phyloP scores from a whole-genome alignment of 2,888 invertebrate genomes.

The Heliconius ismenius region DNA sequence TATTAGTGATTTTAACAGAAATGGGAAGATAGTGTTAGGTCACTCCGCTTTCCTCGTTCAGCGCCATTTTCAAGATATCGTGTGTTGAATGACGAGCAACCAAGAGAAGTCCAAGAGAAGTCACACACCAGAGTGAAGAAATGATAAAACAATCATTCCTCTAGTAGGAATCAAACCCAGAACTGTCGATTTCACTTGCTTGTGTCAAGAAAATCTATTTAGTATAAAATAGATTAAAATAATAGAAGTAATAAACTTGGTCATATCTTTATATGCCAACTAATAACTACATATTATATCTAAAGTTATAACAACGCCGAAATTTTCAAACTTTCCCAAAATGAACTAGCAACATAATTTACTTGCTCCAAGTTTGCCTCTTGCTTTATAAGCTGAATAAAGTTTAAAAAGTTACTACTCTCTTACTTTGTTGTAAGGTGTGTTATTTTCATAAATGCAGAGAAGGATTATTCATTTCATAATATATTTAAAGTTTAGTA shows the following conservation, averaged over 20 bases:
- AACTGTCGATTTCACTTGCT: neutral
- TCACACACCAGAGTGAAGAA: too few relatives aligned
- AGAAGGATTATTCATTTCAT: conserved; percentile 36
- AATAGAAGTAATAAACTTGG: neutral
- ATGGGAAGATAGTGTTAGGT: too few relatives aligned
- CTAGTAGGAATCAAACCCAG: neutral
- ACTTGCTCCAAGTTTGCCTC: conserved; percentile 28
- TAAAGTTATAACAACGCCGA: neutral
- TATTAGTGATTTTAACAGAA: too few relatives aligned
- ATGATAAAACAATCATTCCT: too few relatives aligned
- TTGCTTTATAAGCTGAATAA: conserved; percentile 28
- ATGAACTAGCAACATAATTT: conserved; percentile 33
- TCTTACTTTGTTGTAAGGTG: conserved; percentile 27
- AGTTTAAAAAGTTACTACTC: conserved; percentile 28
- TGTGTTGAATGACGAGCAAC: too few relatives aligned
- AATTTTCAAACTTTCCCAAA: conserved; percentile 15
- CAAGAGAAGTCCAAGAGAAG: too few relatives aligned
- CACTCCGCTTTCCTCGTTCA: too few relatives aligned
- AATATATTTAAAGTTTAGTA: conserved; percentile 30
- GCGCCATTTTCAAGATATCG: too few relatives aligned
- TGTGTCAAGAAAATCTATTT: too few relatives aligned
- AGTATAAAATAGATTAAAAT: neutral
- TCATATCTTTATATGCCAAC: neutral
- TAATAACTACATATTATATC: neutral
- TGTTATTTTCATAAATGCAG: conserved; percentile 34